Conservation (phyloP, 37 sponge, comb jelly and placozoan species). For the Hexactinellida sp. region DNA sequence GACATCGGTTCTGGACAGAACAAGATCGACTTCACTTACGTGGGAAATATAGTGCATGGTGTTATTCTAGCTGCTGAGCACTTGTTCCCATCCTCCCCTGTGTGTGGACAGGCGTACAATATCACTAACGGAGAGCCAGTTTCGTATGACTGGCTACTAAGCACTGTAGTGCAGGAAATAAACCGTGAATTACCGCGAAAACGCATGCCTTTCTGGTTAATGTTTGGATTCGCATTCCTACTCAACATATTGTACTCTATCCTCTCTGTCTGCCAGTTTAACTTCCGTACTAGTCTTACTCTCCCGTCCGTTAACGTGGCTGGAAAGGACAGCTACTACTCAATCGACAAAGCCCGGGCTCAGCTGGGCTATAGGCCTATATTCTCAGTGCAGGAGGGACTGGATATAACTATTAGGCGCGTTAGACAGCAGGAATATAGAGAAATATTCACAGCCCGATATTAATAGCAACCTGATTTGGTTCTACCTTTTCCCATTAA, state of each 20-base stretch:
- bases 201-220: neutral
- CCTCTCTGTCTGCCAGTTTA: neutral
- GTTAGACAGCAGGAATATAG: neutral
- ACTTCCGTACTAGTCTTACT: neutral
- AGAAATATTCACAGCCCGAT: no score
- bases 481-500: no score
- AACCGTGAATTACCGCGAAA: neutral
- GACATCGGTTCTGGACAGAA: slow-evolving; percentile 40
- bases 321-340: neutral
- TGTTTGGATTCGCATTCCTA: neutral
- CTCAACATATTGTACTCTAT: neutral
- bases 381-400: neutral
- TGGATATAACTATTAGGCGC: neutral
- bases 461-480: neutral
- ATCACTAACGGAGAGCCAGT: slow-evolving; percentile 74
- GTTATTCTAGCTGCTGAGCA: slow-evolving; percentile 59
- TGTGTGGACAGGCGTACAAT: slow-evolving; percentile 66
- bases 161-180: neutral
- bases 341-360: neutral
- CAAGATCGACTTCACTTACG: slow-evolving; percentile 77
- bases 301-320: neutral
- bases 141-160: slow-evolving; percentile 28
- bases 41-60: slow-evolving; percentile 72
- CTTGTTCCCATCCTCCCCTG: slow-evolving; percentile 23
- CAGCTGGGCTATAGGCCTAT: neutral